Percentiles rank a stretch among this genome's conserved stretches.
phyloP scores from a whole-genome alignment of 1,140 invertebrate genomes.

The Anthonomus grandis region DNA sequence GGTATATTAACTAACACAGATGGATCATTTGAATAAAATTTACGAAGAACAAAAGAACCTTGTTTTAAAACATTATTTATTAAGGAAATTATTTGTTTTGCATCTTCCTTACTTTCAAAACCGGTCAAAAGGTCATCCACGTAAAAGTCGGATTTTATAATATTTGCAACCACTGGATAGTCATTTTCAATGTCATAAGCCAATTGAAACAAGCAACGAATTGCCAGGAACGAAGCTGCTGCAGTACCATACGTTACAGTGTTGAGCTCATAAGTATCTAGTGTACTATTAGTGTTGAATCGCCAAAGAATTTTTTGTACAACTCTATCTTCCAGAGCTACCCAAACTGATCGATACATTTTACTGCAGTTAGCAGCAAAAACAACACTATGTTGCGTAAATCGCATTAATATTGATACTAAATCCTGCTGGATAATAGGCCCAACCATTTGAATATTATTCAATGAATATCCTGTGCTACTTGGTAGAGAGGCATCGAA shows the following conservation, averaged over 20 bases:
- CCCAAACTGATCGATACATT: slow-evolving; percentile 46
- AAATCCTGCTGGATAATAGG: slow-evolving; percentile 46
- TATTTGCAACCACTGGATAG: slow-evolving; percentile 27
- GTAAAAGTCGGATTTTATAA: slow-evolving; percentile 47
- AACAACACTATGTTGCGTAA: slow-evolving; percentile 44
- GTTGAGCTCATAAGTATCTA: slow-evolving; percentile 28
- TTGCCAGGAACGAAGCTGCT: slow-evolving; percentile 38
- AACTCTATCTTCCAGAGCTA: slow-evolving; percentile 36
- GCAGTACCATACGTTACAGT: slow-evolving; percentile 37
- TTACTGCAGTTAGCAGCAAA: slow-evolving; percentile 48
- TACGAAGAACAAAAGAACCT: slow-evolving; percentile 5
- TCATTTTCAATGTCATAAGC: slow-evolving; percentile 19
- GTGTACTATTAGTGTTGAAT: slow-evolving; percentile 25
- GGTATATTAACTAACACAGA: no score
- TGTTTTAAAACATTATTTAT: slow-evolving; percentile 7
- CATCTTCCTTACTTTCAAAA: not conserved
- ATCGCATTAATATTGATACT: slow-evolving; percentile 37
- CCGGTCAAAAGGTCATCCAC: slow-evolving; percentile 51
- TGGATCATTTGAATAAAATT: slow-evolving; percentile 5
- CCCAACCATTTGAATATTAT: slow-evolving; percentile 39
- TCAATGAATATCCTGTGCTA: slow-evolving; percentile 25
- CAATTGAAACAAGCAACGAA: slow-evolving; percentile 31
- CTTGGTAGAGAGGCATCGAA: no score
- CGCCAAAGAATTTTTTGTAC: slow-evolving; percentile 48
- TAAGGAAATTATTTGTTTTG: slow-evolving; percentile 16